A percentile compares a stretch with the other conserved stretches of the same genome.
These are phyloP conservation scores for Semibalanus balanoides DNA, from an alignment of 1,140 invertebrate genomes.

Conservation along the genomic window DNA sequence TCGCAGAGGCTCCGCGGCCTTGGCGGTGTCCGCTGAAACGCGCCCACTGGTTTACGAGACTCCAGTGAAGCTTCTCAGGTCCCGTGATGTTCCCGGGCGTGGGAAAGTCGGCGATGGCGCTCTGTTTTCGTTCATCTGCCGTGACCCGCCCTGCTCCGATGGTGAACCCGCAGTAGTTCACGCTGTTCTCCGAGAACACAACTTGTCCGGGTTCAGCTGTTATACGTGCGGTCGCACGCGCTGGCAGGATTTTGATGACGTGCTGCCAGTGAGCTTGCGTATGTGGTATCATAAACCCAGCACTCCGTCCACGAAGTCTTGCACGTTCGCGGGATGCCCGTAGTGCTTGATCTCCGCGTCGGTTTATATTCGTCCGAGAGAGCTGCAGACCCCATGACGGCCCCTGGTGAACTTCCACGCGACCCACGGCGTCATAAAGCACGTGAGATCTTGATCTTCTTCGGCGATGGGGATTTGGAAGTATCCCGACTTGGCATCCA, in stretches of 20 bases:
- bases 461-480: conserved; percentile 23
- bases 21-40: not conserved
- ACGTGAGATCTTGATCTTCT: conserved; percentile 12
- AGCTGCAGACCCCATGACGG: conserved; percentile 16
- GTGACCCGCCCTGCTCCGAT: not conserved
- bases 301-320: conserved; percentile 21
- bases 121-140: conserved; percentile 1
- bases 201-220: conserved; percentile 8
- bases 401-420: conserved; percentile 16
- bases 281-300: conserved; percentile 12
- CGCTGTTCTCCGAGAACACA: not conserved
- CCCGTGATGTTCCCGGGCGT: conserved; percentile 6
- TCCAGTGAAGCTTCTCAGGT: conserved; percentile 6
- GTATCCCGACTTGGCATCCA: conserved; percentile 26
- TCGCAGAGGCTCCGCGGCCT: not conserved
- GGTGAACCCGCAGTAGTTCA: conserved; percentile 7
- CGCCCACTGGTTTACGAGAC: conserved; percentile 5
- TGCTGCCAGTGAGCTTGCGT: conserved; percentile 11
- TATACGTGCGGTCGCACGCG: conserved; percentile 4
- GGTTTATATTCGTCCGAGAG: conserved; percentile 21
- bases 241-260: conserved; percentile 11
- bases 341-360: conserved; percentile 17
- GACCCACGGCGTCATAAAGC: not conserved
- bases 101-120: conserved; percentile 5
- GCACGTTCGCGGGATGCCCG: conserved; percentile 12